Percentiles rank a stretch among this genome's conserved stretches.
Conservation (phyloP, 2,797 vertebrate species). For the Mormyrops attenuatus region DNA sequence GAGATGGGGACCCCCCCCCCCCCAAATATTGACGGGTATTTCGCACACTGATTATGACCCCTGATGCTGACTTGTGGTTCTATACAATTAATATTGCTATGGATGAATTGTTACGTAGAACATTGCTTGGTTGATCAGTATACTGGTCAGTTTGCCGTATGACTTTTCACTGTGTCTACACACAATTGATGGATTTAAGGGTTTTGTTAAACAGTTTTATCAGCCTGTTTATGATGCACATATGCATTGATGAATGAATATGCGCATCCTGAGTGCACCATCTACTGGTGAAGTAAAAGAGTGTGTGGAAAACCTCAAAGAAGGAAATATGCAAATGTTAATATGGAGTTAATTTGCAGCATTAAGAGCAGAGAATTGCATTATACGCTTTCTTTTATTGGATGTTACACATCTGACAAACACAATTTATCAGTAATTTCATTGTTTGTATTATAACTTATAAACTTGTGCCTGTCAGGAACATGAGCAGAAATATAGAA, state of each 20-base stretch:
- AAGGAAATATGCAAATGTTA: background rate
- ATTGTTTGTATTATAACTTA: background rate
- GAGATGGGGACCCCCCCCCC: no score
- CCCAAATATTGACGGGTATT: no score
- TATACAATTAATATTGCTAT: background rate
- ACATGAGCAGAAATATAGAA: background rate
- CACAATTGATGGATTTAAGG: background rate
- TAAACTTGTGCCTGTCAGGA: background rate
- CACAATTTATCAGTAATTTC: background rate
- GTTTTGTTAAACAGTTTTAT: background rate
- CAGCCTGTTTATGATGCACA: background rate
- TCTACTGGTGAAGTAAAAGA: conserved; percentile 9
- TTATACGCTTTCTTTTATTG: background rate
- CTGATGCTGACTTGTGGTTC: background rate
- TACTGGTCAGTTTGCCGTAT: background rate
- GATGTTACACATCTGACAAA: conserved; percentile 4
- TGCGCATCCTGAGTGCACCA: conserved; percentile 8
- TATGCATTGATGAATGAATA: background rate
- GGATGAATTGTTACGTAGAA: background rate
- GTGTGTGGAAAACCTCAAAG: background rate
- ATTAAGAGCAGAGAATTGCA: conserved; percentile 1
- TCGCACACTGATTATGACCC: background rate
- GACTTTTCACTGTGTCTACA: background rate
- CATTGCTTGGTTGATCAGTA: background rate
- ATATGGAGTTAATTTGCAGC: background rate